phyloP scores from a whole-genome alignment of 2,797 vertebrate genomes.

The Pseudochirops cupreus region DNA sequence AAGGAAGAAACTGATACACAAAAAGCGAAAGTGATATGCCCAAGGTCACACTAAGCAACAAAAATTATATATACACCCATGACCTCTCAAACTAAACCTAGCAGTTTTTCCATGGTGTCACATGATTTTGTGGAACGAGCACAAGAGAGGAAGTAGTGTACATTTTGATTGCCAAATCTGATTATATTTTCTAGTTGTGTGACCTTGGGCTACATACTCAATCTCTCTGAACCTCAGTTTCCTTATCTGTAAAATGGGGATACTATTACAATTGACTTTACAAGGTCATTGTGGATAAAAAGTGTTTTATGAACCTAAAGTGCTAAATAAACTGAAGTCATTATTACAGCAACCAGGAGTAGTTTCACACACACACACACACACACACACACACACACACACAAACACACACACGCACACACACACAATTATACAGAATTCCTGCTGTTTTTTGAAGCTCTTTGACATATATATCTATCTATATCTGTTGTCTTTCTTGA shows the following conservation, averaged over 20 bases:
- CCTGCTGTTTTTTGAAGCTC: neutral
- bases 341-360: neutral
- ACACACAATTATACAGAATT: neutral
- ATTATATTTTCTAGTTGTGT: neutral
- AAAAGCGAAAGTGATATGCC: neutral
- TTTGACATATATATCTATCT: too few species aligned
- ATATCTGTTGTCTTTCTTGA: too few species aligned
- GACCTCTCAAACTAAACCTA: neutral
- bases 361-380: neutral
- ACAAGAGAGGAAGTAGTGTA: neutral
- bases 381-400: neutral
- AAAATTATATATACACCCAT: neutral
- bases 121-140: neutral
- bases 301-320: neutral
- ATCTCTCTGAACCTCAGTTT: neutral
- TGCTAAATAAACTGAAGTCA: neutral
- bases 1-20: neutral
- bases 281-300: neutral
- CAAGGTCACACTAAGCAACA: neutral
- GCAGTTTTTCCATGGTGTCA: neutral
- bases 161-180: neutral
- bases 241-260: neutral
- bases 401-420: neutral
- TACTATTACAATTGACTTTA: neutral
- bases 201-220: neutral